These are phyloP conservation scores for Chirona hameri DNA, from an alignment of 2,888 invertebrate species.

Conservation along the genomic window DNA sequence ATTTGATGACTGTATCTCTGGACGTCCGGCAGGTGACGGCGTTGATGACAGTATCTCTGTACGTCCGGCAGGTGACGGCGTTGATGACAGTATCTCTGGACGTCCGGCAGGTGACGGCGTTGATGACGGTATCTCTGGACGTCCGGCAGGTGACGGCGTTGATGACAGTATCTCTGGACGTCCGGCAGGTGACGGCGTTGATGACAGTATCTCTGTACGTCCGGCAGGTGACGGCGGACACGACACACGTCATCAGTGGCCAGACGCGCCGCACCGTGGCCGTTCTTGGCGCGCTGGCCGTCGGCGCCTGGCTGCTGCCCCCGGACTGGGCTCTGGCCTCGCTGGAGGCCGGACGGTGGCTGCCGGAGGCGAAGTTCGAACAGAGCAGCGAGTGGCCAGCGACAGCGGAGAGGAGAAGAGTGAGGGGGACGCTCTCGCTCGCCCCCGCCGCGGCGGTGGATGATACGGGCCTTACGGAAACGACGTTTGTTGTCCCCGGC, in stretches of 20 bases:
- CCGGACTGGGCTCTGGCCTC: neutral
- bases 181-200: too few relatives aligned
- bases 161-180: too few relatives aligned
- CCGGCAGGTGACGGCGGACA: neutral
- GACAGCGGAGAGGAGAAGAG: neutral
- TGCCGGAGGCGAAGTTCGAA: conserved; percentile 2
- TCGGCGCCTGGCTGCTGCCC: conserved; percentile 10
- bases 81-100: too few relatives aligned
- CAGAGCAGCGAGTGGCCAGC: neutral
- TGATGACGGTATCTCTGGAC: too few relatives aligned
- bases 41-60: too few relatives aligned
- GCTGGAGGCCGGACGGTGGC: neutral
- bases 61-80: neutral
- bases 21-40: neutral
- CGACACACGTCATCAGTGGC: conserved; percentile 25
- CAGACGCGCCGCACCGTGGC: neutral
- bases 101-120: neutral
- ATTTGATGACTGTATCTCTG: too few relatives aligned
- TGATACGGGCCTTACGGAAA: neutral
- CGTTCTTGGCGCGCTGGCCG: conserved; percentile 3
- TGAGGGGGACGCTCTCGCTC: neutral
- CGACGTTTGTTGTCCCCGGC: neutral
- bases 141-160: too few relatives aligned
- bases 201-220: too few relatives aligned
- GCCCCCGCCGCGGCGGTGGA: neutral